phyloP scores from a whole-genome alignment of 2,888 invertebrate genomes.

The Drosophila sordidapex region DNA sequence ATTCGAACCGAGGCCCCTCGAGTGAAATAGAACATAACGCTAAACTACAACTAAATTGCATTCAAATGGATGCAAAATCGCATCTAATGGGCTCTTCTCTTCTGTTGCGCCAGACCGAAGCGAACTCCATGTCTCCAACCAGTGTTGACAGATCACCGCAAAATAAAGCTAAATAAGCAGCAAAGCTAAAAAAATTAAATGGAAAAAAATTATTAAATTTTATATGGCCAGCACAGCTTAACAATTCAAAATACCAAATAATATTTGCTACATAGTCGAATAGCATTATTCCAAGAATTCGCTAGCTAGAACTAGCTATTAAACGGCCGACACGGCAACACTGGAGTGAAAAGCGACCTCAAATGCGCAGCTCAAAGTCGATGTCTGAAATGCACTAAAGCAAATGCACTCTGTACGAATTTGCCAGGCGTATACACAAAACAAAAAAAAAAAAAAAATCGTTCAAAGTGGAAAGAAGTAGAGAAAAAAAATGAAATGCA shows the following conservation, averaged over 20 bases:
- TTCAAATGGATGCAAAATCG: conserved; percentile 77
- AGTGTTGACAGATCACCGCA: conserved; percentile 10
- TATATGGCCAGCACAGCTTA: background rate
- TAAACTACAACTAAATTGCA: conserved; percentile 77
- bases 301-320: conserved; percentile 1
- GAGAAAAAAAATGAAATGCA: conserved; percentile 60
- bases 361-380: conserved; percentile 44
- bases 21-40: conserved; percentile 74
- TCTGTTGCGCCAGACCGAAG: conserved; percentile 53
- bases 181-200: background rate
- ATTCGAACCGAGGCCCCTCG: conserved; percentile 27
- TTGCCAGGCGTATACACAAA: conserved; percentile 25
- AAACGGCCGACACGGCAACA: background rate
- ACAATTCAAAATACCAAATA: background rate
- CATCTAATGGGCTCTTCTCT: conserved; percentile 68
- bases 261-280: background rate
- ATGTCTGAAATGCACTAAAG: conserved; percentile 59
- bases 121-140: conserved; percentile 14
- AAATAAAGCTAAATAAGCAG: background rate
- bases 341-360: conserved; percentile 73
- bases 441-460: background rate
- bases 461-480: conserved; percentile 7
- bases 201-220: background rate
- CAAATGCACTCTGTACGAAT: conserved; percentile 59
- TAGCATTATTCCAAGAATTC: background rate